phyloP scores from a whole-genome alignment of 2,113 vertebrate genomes.

The Electrona antarctica region DNA sequence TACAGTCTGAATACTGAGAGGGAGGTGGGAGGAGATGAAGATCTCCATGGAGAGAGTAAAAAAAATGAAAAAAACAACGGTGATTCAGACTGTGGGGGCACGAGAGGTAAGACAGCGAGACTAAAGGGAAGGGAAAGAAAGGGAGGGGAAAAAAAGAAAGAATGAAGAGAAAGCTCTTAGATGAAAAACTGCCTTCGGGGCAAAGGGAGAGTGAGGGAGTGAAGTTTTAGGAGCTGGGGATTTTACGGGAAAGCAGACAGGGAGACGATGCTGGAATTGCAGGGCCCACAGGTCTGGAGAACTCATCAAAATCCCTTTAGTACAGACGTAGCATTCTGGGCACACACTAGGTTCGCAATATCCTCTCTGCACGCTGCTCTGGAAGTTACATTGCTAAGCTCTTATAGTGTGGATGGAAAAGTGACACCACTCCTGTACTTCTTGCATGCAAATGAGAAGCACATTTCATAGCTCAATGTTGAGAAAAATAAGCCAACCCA shows the following conservation, averaged over 20 bases:
- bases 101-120: neutral
- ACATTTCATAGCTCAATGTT: neutral
- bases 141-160: neutral
- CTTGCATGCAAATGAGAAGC: neutral
- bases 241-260: conserved; percentile 61
- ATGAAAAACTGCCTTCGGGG: conserved; percentile 1
- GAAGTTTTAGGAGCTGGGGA: conserved; percentile 34
- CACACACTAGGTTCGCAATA: conserved; percentile 32
- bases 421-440: neutral
- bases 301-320: conserved; percentile 54
- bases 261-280: conserved; percentile 46
- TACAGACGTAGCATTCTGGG: conserved; percentile 11
- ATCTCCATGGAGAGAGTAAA: neutral
- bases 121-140: neutral
- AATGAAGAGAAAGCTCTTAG: neutral
- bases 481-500: neutral
- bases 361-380: neutral
- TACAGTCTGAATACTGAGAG: neutral
- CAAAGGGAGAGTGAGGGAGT: conserved; percentile 15
- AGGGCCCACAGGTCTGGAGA: conserved; percentile 63
- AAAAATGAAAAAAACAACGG: neutral
- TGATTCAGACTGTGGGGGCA: neutral
- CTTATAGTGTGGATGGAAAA: neutral
- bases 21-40: neutral
- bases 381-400: neutral